A percentile compares a stretch with the other conserved stretches of the same genome.
phyloP scores from a whole-genome alignment of 2,888 invertebrate genomes.

The Polymixis flavicincta region DNA sequence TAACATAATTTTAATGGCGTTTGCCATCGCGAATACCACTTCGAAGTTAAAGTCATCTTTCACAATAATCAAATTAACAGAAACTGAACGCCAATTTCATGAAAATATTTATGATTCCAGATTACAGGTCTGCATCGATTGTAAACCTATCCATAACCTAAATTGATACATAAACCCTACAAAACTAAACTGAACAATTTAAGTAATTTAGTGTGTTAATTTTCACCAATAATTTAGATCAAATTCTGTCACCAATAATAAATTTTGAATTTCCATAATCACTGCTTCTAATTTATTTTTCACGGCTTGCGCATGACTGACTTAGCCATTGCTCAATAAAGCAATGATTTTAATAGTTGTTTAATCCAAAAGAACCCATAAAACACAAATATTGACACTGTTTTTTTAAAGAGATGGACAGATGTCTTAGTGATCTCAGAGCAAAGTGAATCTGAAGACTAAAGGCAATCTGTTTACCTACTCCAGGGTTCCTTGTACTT shows the following conservation, averaged over 20 bases:
- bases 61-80: neutral
- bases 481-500: constrained; percentile 14
- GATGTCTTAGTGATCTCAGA: constrained; percentile 7
- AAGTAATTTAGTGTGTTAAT: neutral
- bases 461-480: constrained; percentile 12
- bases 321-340: constrained; percentile 18
- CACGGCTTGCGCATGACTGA: constrained; percentile 3
- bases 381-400: neutral
- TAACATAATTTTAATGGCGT: neutral
- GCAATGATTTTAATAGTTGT: neutral
- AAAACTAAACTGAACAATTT: neutral
- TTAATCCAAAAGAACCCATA: neutral
- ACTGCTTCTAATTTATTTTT: constrained; percentile 24
- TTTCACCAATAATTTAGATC: constrained; percentile 2
- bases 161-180: neutral
- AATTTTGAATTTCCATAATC: constrained; percentile 15
- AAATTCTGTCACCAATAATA: neutral
- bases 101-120: neutral
- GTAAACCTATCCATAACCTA: neutral
- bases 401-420: neutral
- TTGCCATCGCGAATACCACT: neutral
- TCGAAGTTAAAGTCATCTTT: neutral
- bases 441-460: constrained; percentile 38
- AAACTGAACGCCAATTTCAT: neutral
- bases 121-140: neutral